Evolutionary conservation across 2,113 vertebrate genomes (phyloP).

Genomic region (Rhizomys pruinosus): DNA sequence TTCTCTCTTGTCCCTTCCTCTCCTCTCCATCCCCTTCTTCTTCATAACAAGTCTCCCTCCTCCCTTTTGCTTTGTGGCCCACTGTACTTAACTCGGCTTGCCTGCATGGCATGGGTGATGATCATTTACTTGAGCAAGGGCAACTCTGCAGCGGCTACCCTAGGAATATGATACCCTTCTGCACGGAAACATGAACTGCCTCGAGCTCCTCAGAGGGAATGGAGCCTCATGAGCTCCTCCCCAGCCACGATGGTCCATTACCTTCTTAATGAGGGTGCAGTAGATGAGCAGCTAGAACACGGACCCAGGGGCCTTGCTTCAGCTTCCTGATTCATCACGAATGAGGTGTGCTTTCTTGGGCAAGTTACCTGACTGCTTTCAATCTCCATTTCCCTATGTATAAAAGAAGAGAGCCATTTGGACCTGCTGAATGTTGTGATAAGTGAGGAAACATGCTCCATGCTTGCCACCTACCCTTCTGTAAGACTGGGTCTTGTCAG

Average conservation of each 20-base stretch:
- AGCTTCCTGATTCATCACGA: background rate
- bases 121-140: background rate
- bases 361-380: background rate
- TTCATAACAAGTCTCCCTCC: background rate
- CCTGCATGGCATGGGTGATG: background rate
- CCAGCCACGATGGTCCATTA: background rate
- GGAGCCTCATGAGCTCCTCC: background rate
- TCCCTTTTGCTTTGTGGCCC: background rate
- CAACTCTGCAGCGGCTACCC: background rate
- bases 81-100: no score
- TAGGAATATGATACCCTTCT: background rate
- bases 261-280: background rate
- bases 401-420: background rate
- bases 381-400: background rate
- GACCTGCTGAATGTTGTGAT: background rate
- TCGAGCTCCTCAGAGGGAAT: no score
- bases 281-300: background rate
- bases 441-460: background rate
- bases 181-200: background rate
- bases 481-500: background rate
- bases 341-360: background rate
- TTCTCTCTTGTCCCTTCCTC: no score
- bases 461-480: background rate
- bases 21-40: background rate
- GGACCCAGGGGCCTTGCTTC: background rate